Evolutionary conservation across 2,888 invertebrate genomes (phyloP).

Genomic region (Lasius platythorax): DNA sequence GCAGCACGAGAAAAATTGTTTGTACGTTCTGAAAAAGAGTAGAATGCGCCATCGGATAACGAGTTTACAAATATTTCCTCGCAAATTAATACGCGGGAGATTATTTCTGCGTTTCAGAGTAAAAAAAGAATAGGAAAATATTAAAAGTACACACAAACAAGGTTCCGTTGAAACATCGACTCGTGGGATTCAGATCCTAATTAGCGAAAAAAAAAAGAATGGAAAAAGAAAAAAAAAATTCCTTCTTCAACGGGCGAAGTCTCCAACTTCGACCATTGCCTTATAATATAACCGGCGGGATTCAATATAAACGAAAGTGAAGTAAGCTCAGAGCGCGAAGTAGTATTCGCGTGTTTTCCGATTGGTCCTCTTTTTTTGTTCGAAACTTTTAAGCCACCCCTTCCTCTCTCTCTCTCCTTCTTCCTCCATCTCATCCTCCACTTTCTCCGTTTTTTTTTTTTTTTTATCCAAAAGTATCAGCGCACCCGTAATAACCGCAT

Average conservation of each 20-base stretch:
- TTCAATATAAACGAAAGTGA: constrained; percentile 45
- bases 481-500: constrained; percentile 70
- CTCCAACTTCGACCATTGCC: neutral
- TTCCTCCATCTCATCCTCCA: neutral
- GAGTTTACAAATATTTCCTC: constrained; percentile 29
- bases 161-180: neutral
- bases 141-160: constrained; percentile 10
- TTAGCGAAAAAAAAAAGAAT: neutral
- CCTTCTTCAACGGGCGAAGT: neutral
- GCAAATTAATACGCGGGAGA: constrained; percentile 12
- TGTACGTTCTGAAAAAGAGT: constrained; percentile 1
- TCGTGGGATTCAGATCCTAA: constrained; percentile 9
- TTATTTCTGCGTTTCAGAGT: neutral
- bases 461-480: constrained; percentile 68
- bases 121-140: neutral
- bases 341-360: constrained; percentile 60
- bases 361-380: constrained; percentile 59
- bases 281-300: constrained; percentile 28
- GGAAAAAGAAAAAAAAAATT: neutral
- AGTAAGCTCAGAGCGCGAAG: constrained; percentile 27
- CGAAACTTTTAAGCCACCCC: constrained; percentile 50
- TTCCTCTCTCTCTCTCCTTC: neutral
- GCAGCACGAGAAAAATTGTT: neutral
- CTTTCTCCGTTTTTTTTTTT: neutral
- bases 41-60: neutral